Conservation (phyloP, 2,113 vertebrate genomes). For the Blennius ocellaris region DNA sequence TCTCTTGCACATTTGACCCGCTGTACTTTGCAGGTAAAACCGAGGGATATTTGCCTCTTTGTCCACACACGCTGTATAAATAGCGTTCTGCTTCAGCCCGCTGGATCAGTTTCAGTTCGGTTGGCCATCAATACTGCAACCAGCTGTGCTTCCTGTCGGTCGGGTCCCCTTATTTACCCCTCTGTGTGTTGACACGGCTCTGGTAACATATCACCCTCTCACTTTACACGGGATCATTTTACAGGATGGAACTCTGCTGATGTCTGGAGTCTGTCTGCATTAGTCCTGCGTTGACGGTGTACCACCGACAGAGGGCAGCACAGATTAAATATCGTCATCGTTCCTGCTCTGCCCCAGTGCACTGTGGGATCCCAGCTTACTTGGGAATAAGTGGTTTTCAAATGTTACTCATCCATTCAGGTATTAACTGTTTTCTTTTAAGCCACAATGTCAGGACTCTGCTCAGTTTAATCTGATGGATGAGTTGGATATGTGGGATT, state of each 20-base stretch:
- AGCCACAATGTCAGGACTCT: not conserved
- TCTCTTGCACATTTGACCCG: slow-evolving; percentile 27
- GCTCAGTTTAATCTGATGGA: not conserved
- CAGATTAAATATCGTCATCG: slow-evolving; percentile 4
- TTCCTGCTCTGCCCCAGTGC: not conserved
- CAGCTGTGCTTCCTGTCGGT: slow-evolving; percentile 41
- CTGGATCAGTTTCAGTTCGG: slow-evolving; percentile 15
- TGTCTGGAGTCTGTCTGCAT: not conserved
- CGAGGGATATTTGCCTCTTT: not conserved
- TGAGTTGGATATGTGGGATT: not conserved
- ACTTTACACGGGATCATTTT: slow-evolving; percentile 42
- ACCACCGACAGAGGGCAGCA: slow-evolving; percentile 64
- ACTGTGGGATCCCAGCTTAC: not conserved
- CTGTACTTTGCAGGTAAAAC: not conserved
- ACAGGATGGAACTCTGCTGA: slow-evolving; percentile 14
- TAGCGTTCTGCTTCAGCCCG: slow-evolving; percentile 37
- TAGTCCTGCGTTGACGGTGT: not conserved
- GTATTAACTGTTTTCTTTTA: not conserved
- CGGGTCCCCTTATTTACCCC: slow-evolving; percentile 30
- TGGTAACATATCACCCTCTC: slow-evolving; percentile 25
- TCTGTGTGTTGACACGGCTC: slow-evolving; percentile 32
- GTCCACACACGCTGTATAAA: slow-evolving; percentile 14
- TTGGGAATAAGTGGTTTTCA: not conserved
- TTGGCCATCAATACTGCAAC: slow-evolving; percentile 25
- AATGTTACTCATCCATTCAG: not conserved